A percentile compares a stretch with the other conserved stretches of the same genome.
These are phyloP conservation scores for Platanista minor DNA, from an alignment of 2,113 vertebrate genomes.

Conservation along the genomic window DNA sequence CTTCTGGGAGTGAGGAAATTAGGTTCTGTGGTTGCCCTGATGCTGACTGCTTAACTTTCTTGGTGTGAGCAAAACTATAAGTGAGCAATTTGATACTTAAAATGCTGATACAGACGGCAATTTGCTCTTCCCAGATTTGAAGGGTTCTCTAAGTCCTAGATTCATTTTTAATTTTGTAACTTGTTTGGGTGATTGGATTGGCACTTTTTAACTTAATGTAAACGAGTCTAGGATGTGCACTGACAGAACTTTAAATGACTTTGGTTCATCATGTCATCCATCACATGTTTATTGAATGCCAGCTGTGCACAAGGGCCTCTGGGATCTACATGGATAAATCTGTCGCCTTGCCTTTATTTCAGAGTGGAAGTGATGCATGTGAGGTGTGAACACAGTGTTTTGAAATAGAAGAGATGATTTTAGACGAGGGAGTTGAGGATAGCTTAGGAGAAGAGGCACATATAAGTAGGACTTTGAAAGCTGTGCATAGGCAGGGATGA, in stretches of 20 bases:
- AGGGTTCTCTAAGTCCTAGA: conserved; percentile 24
- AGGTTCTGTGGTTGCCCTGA: neutral
- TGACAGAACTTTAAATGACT: neutral
- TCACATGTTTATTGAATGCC: neutral
- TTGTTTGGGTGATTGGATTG: neutral
- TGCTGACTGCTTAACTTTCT: neutral
- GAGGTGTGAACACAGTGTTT: neutral
- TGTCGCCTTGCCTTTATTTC: neutral
- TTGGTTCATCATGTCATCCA: neutral
- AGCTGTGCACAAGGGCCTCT: neutral
- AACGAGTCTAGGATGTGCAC: neutral
- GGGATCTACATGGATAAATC: neutral
- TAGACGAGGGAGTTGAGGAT: neutral
- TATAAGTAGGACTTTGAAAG: neutral
- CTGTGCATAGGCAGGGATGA: neutral
- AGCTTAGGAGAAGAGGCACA: neutral
- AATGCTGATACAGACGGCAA: conserved; percentile 14
- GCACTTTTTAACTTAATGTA: conserved; percentile 22
- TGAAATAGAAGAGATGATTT: neutral
- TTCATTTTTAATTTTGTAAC: conserved; percentile 38
- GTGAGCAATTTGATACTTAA: conserved; percentile 20
- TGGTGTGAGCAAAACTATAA: neutral
- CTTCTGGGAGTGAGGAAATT: neutral
- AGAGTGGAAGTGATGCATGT: neutral
- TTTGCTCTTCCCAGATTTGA: conserved; percentile 38